Conservation (phyloP, 2,113 vertebrate species). For the Gadus chalcogrammus region DNA sequence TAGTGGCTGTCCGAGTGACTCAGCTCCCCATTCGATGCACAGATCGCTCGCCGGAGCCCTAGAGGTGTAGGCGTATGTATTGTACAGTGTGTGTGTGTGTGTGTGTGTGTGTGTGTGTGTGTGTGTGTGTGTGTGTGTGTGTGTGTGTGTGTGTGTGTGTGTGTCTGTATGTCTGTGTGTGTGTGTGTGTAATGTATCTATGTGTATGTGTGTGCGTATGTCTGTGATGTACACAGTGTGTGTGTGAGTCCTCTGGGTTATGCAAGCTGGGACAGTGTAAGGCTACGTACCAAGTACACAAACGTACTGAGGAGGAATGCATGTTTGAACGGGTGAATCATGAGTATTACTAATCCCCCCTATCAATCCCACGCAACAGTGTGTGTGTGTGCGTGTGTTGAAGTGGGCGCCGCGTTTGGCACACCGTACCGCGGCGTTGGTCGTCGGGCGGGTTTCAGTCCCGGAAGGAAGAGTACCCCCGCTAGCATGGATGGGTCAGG, state of each 20-base stretch:
- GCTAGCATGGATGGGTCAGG: no score
- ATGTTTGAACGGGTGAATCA: background rate
- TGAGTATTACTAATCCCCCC: background rate
- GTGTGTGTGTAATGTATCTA: background rate
- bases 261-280: background rate
- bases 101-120: background rate
- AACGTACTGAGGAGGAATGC: background rate
- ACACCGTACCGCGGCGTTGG: no score
- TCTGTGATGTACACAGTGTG: background rate
- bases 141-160: background rate
- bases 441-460: no score
- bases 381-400: no score
- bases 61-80: background rate
- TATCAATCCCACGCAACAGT: no score
- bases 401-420: no score
- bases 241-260: background rate
- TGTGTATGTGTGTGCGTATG: background rate
- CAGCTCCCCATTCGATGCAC: conserved; percentile 33
- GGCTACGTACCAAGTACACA: background rate
- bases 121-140: background rate
- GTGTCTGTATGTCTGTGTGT: background rate
- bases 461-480: no score
- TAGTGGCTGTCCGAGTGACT: conserved; percentile 35
- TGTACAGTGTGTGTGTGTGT: background rate
- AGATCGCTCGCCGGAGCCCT: conserved; percentile 33